Base-by-base conservation (phyloP, 1,140 invertebrate genomes). In the Helicoverpa zea region DNA sequence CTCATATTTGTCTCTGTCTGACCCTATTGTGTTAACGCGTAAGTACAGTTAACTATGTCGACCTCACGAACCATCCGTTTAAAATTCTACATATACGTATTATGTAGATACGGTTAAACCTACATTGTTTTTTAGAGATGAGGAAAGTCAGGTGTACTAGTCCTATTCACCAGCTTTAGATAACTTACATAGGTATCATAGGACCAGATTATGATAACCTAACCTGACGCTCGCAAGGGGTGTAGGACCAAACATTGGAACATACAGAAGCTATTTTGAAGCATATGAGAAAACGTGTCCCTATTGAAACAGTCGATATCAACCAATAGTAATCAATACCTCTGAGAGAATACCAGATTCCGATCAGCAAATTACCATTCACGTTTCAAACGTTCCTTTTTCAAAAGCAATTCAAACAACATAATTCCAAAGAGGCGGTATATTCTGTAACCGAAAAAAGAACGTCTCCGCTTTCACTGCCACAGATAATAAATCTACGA, bases 401-500 rank as follows among this genome's bases (percentile, higher is more conserved):
- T 43, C 72, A 56, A 58, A 35, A 35, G 35, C 35, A 35, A 58
- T 56, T 56, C 23, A 73, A 61, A 75, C 49, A 23, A 10, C 16
- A 49, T 30, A 11, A 49, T 68, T 68, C 64, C 16, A 59, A 49
- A 58, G 43, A 9, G 13, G n/a, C 51, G 4, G 14, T 23, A n/a
- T 49, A 61, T 64, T 66, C 47, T 64, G 58, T 77, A 52, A 54
- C 58, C 23, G 59, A 52, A 66, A 83, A 82, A 79, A 70, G 54
- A 64, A 64, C 64, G 72, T 74, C 59, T 49, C 58, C 80, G 84
- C 80, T 84, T 82, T 86, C 84, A 81, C 78, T 74, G 58, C 64
- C 68, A 80, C 63, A 84, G 74, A 83, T 83, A 81, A 79, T 76
- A 63, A 66, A 82, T 81, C 68, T 75, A 51, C 72, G 79, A 81